Conservation (phyloP, 2,888 invertebrate genomes). For the Diachrysia chrysitis region DNA sequence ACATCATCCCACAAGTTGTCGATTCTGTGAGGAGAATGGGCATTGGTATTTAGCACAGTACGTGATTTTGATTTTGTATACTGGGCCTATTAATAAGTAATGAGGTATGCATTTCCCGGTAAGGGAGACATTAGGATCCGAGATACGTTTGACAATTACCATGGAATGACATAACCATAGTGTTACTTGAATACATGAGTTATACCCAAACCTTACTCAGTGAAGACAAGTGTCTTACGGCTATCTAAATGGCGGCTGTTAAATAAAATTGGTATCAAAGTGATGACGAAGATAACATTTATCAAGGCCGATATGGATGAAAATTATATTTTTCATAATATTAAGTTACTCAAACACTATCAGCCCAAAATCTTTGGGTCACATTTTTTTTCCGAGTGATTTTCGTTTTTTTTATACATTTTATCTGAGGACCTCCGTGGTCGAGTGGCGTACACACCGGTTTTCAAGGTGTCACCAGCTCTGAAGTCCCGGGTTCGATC, state of each 20-base stretch:
- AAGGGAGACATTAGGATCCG: constrained; percentile 29
- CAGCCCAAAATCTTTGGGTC: background rate
- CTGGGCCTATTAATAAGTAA: constrained; percentile 43
- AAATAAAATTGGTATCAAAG: too few relatives aligned
- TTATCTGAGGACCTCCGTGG: too few relatives aligned
- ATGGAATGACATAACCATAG: constrained; percentile 21
- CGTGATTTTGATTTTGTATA: constrained; percentile 48
- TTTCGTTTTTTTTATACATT: too few relatives aligned
- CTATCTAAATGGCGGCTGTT: too few relatives aligned
- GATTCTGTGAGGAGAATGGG: constrained; percentile 26
- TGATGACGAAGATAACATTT: too few relatives aligned
- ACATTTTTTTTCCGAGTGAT: too few relatives aligned
- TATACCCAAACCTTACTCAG: background rate
- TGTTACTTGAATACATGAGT: constrained; percentile 29
- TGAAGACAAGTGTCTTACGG: background rate
- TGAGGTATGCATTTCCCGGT: constrained; percentile 42
- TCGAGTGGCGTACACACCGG: too few relatives aligned
- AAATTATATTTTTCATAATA: too few relatives aligned
- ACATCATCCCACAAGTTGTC: constrained; percentile 40
- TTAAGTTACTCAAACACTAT: background rate
- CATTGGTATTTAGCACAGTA: constrained; percentile 50
- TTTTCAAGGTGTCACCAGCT: too few relatives aligned
- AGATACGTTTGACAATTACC: constrained; percentile 19
- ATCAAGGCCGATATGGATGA: too few relatives aligned
- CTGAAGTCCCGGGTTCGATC: too few relatives aligned